Conservation (phyloP, 2,797 vertebrate species). For the Triplophysa bombifrons region DNA sequence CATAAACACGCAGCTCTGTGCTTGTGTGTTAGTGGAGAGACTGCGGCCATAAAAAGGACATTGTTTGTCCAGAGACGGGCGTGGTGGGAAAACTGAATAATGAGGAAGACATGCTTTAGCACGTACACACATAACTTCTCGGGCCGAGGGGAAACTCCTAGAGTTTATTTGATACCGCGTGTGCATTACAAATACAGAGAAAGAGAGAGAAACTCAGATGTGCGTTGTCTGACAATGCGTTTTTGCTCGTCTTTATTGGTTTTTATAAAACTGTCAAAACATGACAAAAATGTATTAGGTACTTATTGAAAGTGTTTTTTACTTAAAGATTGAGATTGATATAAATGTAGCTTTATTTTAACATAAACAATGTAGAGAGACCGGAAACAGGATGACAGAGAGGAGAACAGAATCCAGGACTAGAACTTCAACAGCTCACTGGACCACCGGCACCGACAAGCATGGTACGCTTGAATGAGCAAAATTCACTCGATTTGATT, state of each 20-base stretch:
- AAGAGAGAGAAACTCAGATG: neutral
- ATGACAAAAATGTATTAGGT: too few relatives aligned
- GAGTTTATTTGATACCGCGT: conserved; percentile 35
- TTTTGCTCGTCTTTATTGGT: neutral
- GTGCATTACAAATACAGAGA: neutral
- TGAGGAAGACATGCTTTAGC: conserved; percentile 45
- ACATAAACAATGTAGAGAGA: too few relatives aligned
- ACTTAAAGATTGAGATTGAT: too few relatives aligned
- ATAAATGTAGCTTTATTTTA: too few relatives aligned
- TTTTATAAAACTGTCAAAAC: neutral
- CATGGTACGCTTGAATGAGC: too few relatives aligned
- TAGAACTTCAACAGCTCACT: too few relatives aligned
- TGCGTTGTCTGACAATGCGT: neutral
- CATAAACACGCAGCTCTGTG: conserved; percentile 71
- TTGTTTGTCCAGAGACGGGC: conserved; percentile 77
- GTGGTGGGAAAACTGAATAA: conserved; percentile 73
- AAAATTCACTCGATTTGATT: too few relatives aligned
- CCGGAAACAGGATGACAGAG: too few relatives aligned
- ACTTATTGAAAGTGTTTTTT: too few relatives aligned
- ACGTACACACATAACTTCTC: conserved; percentile 15
- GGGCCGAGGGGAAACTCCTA: conserved; percentile 24
- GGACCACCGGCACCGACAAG: too few relatives aligned
- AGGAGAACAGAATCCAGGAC: too few relatives aligned
- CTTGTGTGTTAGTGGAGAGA: conserved; percentile 73
- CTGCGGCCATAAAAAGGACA: conserved; percentile 81